Percentiles rank a stretch among this genome's conserved stretches.
phyloP scores from a whole-genome alignment of 30 jellyfish, hydroid and myxozoan genomes.

The Aurelia sp. region DNA sequence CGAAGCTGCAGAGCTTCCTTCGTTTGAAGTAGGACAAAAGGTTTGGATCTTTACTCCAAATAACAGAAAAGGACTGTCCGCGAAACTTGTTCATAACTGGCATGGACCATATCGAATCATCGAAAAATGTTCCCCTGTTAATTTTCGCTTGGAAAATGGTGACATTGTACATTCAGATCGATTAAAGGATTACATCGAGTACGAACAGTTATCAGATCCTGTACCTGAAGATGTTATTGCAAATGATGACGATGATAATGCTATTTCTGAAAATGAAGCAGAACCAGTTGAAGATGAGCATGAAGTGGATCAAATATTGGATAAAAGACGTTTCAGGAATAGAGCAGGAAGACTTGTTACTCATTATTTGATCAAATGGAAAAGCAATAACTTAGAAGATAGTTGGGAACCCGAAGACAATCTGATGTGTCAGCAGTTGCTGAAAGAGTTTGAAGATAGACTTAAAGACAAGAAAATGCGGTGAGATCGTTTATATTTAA shows the following conservation, averaged over 20 bases:
- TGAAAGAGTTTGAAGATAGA: no score
- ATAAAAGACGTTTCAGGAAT: constrained; percentile 1
- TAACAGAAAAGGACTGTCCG: no score
- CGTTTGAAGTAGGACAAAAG: no score
- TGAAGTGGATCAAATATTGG: not conserved
- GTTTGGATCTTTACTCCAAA: no score
- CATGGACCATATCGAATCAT: no score
- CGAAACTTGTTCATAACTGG: no score
- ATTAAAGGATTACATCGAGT: constrained; percentile 1
- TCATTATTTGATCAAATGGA: not conserved
- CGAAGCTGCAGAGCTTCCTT: no score
- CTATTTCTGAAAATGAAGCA: not conserved
- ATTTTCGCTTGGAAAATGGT: not conserved
- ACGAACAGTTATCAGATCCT: not conserved
- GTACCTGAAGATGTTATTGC: not conserved
- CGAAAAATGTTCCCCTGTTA: no score
- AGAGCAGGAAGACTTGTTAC: not conserved
- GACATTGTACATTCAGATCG: not conserved
- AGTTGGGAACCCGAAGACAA: no score
- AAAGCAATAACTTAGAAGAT: not conserved
- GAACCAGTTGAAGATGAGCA: not conserved
- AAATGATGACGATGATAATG: not conserved
- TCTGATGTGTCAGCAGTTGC: no score
- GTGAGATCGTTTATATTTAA: no score
- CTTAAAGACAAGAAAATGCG: no score